These are phyloP conservation scores for Drosophila athabasca DNA, from an alignment of 1,140 invertebrate genomes.

Conservation along the genomic window DNA sequence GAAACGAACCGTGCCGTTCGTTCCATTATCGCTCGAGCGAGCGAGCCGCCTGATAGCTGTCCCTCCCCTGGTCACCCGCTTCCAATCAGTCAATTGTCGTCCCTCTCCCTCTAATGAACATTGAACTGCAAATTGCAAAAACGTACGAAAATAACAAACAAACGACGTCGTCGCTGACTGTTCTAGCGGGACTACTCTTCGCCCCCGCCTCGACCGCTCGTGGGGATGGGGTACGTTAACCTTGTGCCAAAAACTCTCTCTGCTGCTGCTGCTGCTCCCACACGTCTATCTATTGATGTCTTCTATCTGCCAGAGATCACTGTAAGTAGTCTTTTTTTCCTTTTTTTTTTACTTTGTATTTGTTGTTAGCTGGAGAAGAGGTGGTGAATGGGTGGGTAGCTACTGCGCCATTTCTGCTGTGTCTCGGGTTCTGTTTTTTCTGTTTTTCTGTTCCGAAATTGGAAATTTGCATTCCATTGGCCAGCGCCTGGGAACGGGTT, in stretches of 20 bases:
- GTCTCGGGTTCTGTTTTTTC: not conserved
- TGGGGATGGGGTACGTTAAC: conserved; percentile 27
- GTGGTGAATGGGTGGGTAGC: not conserved
- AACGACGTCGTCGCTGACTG: conserved; percentile 14
- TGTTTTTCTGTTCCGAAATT: conserved; percentile 15
- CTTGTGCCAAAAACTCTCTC: conserved; percentile 3
- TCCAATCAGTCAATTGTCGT: not conserved
- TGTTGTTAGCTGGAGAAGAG: not conserved
- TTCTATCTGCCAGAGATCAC: conserved; percentile 17
- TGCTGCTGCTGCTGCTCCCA: not conserved
- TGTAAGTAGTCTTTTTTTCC: conserved; percentile 17
- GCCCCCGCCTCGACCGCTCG: not conserved
- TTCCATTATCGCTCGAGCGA: conserved; percentile 46
- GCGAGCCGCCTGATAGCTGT: conserved; percentile 52
- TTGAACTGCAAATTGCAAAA: conserved; percentile 71
- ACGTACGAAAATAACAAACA: conserved; percentile 50
- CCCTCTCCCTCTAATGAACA: conserved; percentile 58
- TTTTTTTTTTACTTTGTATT: not conserved
- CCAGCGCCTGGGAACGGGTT: conserved; percentile 10
- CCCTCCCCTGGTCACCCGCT: not conserved
- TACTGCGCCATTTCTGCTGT: conserved; percentile 42
- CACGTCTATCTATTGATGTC: conserved; percentile 11
- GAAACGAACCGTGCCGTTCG: conserved; percentile 27
- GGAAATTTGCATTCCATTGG: conserved; percentile 29
- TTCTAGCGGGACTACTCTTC: conserved; percentile 29